These are phyloP conservation scores for Isichthys henryi DNA, from an alignment of 2,113 vertebrate genomes.

Conservation along the genomic window DNA sequence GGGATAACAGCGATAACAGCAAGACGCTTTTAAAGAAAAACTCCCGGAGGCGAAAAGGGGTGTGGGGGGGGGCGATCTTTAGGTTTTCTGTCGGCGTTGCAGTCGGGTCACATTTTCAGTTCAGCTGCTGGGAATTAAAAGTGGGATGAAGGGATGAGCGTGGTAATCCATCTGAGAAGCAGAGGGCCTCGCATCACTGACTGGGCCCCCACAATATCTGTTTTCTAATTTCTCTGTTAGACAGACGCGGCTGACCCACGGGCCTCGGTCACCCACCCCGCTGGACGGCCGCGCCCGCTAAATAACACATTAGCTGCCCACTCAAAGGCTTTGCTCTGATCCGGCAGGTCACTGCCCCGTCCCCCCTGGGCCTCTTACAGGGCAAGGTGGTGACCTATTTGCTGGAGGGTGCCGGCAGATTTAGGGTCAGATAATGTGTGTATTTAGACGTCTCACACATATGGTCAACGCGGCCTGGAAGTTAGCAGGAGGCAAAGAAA, in stretches of 20 bases:
- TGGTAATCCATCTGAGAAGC: slow-evolving; percentile 63
- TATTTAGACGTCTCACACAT: slow-evolving; percentile 35
- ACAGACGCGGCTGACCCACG: slow-evolving; percentile 54
- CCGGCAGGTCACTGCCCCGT: slow-evolving; percentile 54
- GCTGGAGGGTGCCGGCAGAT: slow-evolving; percentile 49
- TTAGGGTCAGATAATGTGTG: slow-evolving; percentile 43
- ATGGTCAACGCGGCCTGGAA: slow-evolving; percentile 22
- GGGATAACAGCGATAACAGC: not conserved
- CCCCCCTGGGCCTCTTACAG: slow-evolving; percentile 51
- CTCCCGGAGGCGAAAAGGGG: slow-evolving; percentile 29
- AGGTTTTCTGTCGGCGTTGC: slow-evolving; percentile 34
- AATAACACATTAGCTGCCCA: slow-evolving; percentile 60
- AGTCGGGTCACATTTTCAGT: slow-evolving; percentile 44
- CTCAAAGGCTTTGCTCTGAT: slow-evolving; percentile 66
- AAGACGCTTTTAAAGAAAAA: not conserved
- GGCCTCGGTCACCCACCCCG: slow-evolving; percentile 43
- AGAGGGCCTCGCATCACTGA: slow-evolving; percentile 44
- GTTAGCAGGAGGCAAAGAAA: not conserved
- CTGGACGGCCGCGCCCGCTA: slow-evolving; percentile 60
- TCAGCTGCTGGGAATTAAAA: slow-evolving; percentile 65
- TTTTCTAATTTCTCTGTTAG: slow-evolving; percentile 48
- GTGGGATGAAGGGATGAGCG: slow-evolving; percentile 58
- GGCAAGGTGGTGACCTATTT: slow-evolving; percentile 42
- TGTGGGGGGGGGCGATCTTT: slow-evolving; percentile 26
- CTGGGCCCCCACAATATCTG: slow-evolving; percentile 43